Conservation (phyloP, 2,888 invertebrate genomes). For the Cetonia aurata region DNA sequence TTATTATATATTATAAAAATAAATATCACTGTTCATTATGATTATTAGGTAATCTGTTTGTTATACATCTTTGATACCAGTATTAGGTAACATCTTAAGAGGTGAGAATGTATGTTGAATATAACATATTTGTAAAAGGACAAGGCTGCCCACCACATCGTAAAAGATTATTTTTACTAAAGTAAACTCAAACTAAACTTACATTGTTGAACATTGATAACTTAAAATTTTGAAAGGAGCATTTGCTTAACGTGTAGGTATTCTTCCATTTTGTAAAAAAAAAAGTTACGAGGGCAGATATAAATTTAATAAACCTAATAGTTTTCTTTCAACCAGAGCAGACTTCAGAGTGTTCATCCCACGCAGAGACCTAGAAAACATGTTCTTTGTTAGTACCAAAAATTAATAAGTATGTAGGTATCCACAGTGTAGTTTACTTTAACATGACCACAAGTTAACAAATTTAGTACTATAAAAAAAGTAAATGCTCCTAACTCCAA, state of each 20-base stretch:
- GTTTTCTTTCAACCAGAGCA: conserved; percentile 77
- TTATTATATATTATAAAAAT: conserved; percentile 45
- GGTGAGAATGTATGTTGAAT: too few species aligned
- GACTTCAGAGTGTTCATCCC: conserved; percentile 90
- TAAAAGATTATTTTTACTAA: too few species aligned
- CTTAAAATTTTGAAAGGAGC: background rate
- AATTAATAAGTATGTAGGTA: conserved; percentile 42
- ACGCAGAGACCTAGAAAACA: conserved; percentile 80
- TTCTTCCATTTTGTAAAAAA: too few species aligned
- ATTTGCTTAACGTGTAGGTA: too few species aligned
- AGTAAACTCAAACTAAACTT: too few species aligned
- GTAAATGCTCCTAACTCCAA: too few species aligned
- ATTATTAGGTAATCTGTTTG: conserved; percentile 35
- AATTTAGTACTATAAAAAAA: too few species aligned
- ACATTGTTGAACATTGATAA: background rate
- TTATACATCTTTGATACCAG: background rate
- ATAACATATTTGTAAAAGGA: background rate
- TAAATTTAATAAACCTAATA: conserved; percentile 9
- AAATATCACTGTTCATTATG: conserved; percentile 46
- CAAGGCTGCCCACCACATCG: too few species aligned
- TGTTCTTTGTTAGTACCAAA: conserved; percentile 38
- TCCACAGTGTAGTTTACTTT: background rate
- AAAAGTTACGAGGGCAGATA: too few species aligned
- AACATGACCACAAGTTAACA: too few species aligned
- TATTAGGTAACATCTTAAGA: too few species aligned